Evolutionary conservation across 2,113 vertebrate genomes (phyloP), one percentile per base, ranked within the genome.

Genomic region (Triplophysa dalaica): DNA sequence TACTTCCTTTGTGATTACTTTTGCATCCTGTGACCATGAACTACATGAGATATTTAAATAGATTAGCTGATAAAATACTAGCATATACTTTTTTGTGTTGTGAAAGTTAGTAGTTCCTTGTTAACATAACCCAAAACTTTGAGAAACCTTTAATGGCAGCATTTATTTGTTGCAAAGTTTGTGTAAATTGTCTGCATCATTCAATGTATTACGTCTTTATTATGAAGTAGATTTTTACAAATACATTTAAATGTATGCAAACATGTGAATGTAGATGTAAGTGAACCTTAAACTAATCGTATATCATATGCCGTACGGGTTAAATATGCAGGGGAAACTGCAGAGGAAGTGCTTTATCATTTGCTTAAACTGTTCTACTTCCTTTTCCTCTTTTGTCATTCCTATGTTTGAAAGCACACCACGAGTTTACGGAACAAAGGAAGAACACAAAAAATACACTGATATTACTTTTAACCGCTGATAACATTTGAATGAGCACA

Each of bases 341-440:
- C 70, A 79, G 70, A 82, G 83, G 83, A 85, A 82, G 77, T 84
- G 68, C 66, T 81, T 77, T 82, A 72, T 79, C 77, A 78, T 79
- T 82, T 80, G 70, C 38, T 79, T 70, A 79, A 82, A 81, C 80
- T 72, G 58, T 70, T 76, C 61, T 76, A 77, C 80, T 84, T 85
- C 83, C 80, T 80, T 85, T 85, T 85, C 83, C 80, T 82, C 80
- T 85, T 85, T 85, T 77, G 75, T 77, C 72, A 82, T 66, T 75
- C 76, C 76, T 79, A 66, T 45, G 72, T 38, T 61, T 83, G 70
- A 61, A 60, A 65, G 43, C 58, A 17, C 70, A 79, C 29, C 14
- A 56, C 41, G 69, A 60, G 22, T 58, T 58, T 41, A 58, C 70
- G 50, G 70, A 82, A 21, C n/a, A 66, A 77, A 60, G 60, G 63